Evolutionary conservation across 2,113 vertebrate species (phyloP).

Genomic region (Mustela nigripes): DNA sequence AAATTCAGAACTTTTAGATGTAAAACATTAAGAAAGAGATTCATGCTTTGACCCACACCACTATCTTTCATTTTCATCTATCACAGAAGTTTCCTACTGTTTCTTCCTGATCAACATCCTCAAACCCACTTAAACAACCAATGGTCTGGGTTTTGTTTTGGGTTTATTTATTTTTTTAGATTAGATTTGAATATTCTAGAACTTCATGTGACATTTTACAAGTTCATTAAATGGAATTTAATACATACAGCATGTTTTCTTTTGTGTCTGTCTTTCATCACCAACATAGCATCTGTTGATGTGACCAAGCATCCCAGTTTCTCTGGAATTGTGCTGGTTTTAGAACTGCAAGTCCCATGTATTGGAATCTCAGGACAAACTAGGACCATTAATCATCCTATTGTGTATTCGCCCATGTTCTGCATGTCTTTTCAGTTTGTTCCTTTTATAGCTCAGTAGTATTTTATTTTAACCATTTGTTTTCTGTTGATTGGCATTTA

Average conservation of each 20-base stretch:
- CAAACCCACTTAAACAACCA: background rate
- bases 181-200: background rate
- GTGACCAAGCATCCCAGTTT: background rate
- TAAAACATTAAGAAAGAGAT: background rate
- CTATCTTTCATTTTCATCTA: background rate
- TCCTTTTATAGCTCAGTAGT: background rate
- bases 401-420: background rate
- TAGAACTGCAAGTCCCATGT: background rate
- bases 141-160: background rate
- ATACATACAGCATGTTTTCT: background rate
- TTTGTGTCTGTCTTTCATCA: background rate
- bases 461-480: background rate
- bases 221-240: background rate
- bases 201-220: background rate
- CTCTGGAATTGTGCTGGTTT: background rate
- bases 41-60: background rate
- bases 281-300: background rate
- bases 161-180: background rate
- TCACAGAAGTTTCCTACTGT: background rate
- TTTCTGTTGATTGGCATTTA: background rate
- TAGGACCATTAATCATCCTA: background rate
- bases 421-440: background rate
- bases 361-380: background rate
- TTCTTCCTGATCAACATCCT: background rate
- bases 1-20: background rate